Conservation (phyloP, 1,140 invertebrate species). For the Brachionus plicatilis region DNA sequence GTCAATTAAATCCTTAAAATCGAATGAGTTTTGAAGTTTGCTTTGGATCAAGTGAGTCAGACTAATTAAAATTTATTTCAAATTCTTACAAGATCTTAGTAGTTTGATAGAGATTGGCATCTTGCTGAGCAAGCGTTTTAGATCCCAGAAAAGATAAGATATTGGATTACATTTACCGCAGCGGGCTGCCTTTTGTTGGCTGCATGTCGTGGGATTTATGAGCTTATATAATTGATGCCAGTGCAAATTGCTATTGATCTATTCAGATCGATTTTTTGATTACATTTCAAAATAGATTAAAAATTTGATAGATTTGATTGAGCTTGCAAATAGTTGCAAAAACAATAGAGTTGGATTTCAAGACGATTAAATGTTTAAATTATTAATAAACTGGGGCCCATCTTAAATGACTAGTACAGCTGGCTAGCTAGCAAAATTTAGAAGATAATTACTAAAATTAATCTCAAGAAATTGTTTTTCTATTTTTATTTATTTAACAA, state of each 20-base stretch:
- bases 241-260: not conserved
- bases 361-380: constrained; percentile 24
- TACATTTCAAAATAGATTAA: not conserved
- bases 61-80: not conserved
- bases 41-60: not conserved
- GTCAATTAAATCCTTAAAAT: constrained; percentile 11
- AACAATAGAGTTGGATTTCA: constrained; percentile 4
- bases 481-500: constrained; percentile 4
- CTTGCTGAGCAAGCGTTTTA: not conserved
- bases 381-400: constrained; percentile 8
- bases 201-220: constrained; percentile 16
- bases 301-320: not conserved
- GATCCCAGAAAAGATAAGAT: not conserved
- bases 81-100: not conserved
- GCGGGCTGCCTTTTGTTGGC: not conserved
- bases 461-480: not conserved
- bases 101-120: not conserved
- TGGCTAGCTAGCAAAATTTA: not conserved
- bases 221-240: not conserved
- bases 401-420: constrained; percentile 32
- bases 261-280: not conserved
- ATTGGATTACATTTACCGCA: not conserved
- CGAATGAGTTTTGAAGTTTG: not conserved
- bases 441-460: not conserved
- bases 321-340: not conserved